These are phyloP conservation scores for Empidonax alnorum DNA, from an alignment of 2,113 vertebrate genomes.

Conservation along the genomic window DNA sequence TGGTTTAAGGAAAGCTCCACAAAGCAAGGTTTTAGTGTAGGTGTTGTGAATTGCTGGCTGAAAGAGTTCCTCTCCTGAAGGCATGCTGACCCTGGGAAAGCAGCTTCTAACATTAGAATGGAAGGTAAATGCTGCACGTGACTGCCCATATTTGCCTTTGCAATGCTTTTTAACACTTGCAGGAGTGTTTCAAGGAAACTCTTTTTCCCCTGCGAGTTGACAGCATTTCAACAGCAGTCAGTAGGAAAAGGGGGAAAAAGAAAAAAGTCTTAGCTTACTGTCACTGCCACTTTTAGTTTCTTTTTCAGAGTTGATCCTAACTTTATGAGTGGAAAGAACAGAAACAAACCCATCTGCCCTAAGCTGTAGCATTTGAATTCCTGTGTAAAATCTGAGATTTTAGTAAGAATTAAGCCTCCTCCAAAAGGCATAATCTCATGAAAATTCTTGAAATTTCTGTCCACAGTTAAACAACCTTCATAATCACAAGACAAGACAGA, in stretches of 20 bases:
- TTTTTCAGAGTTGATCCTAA: not conserved
- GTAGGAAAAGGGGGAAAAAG: not conserved
- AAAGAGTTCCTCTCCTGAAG: not conserved
- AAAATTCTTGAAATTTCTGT: not conserved
- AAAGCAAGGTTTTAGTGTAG: not conserved
- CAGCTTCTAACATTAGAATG: not conserved
- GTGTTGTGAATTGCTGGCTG: not conserved
- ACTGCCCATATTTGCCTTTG: not conserved
- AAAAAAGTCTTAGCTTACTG: not conserved
- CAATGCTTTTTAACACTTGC: not conserved
- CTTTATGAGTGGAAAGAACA: not conserved
- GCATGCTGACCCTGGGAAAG: not conserved
- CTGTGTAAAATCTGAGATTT: not conserved
- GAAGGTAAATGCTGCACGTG: not conserved
- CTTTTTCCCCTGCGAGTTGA: not conserved
- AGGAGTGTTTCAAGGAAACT: not conserved
- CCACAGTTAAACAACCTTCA: not conserved
- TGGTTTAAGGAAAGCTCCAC: not conserved
- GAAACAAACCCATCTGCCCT: not conserved
- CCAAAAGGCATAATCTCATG: rapidly evolving
- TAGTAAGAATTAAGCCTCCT: not conserved
- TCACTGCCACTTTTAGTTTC: not conserved
- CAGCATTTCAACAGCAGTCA: not conserved
- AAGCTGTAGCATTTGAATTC: not conserved
- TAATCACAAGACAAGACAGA: not conserved